Evolutionary conservation across 2,113 vertebrate species (phyloP), one percentile per base, ranked within the genome.

Genomic region (Antennarius striatus): DNA sequence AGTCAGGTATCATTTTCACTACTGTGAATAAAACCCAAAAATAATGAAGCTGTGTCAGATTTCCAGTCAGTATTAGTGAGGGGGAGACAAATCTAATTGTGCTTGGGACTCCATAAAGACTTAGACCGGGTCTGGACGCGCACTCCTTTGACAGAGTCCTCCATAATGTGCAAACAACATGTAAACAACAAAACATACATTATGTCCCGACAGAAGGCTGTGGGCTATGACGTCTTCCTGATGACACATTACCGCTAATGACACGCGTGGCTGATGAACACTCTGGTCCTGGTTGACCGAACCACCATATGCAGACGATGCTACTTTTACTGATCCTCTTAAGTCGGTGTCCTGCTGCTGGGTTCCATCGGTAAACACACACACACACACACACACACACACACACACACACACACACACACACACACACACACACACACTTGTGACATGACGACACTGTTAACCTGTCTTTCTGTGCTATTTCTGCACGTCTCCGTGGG

Each of bases 241-340:
- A 22, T 22, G 22, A 22, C 22, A 22, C 22, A 22, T 22, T 22
- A 22, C 22, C 22, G 2, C 22, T 22, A 22, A 22, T 22, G 22
- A 22, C 22, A 22, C 22, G 22, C 40, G 6, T 42, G 40, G 40
- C 10, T 6, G 40, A 42, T 42, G 10, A 6, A 42, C 6, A 42
- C 40, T 42, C 3, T 10, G 40, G 40, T 42, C 10, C 10, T 22
- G 22, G 22, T 22, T 22, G 22, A 22, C 22, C 22, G 22, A 22
- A 22, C 22, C 22, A 22, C 22, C 22, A 1, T 22, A 22, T 2
- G 22, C 22, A 22, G 22, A 22, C 22, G 22, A 49, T 52, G 16
- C 75, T 68, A 54, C 69, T 82, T 66, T 60, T 69, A 67, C 68
- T 79, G 28, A 87, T 87, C 86, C 76, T 79, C 72, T 84, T 82